These are phyloP conservation scores for Patagioenas fasciata DNA, from an alignment of 2,113 vertebrate species.

Conservation along the genomic window DNA sequence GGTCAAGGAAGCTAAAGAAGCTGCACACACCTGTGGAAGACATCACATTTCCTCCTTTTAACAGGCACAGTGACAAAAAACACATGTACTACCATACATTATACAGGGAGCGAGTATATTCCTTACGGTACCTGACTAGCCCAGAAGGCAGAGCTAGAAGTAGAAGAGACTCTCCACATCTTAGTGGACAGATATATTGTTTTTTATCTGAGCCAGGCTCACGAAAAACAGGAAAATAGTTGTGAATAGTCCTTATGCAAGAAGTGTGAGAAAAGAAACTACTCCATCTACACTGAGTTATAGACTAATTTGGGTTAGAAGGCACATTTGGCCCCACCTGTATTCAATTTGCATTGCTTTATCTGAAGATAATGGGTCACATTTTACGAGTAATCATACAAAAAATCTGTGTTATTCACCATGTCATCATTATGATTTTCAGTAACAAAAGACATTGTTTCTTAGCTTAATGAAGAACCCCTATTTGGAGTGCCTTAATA, in stretches of 20 bases:
- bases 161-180: background rate
- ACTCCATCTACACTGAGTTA: background rate
- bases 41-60: background rate
- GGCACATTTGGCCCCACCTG: background rate
- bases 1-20: background rate
- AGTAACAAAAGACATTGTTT: background rate
- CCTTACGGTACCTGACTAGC: background rate
- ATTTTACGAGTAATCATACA: background rate
- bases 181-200: background rate
- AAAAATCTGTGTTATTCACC: background rate
- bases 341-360: background rate
- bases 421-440: background rate
- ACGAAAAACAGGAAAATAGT: background rate
- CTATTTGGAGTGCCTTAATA: background rate
- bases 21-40: background rate
- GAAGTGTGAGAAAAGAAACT: background rate
- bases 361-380: background rate
- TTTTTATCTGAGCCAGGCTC: background rate
- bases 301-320: background rate
- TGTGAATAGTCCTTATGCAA: background rate
- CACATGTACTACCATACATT: rapidly evolving
- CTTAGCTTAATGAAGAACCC: background rate
- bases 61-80: background rate
- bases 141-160: background rate
- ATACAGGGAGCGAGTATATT: background rate